A percentile compares a stretch with the other conserved stretches of the same genome.
phyloP scores from a whole-genome alignment of 2,113 vertebrate species.

The Ceratotherium simum region DNA sequence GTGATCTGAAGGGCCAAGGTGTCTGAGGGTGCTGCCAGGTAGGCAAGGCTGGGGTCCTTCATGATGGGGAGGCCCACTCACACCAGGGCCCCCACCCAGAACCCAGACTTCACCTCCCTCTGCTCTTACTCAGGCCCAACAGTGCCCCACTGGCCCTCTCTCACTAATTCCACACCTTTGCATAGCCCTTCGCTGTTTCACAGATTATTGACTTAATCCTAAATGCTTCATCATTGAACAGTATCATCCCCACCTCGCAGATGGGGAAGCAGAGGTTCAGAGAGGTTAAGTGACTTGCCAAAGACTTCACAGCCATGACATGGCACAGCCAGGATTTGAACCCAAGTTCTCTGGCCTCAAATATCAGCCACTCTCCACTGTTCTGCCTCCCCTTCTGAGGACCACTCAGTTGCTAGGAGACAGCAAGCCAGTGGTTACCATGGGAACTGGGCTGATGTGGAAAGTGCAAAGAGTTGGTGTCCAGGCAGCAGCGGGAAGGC shows the following conservation, averaged over 20 bases:
- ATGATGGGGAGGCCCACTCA: neutral
- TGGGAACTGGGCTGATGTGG: conserved; percentile 66
- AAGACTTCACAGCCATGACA: neutral
- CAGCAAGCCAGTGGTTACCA: conserved; percentile 74
- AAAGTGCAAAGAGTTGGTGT: conserved; percentile 53
- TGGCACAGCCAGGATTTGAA: conserved; percentile 23
- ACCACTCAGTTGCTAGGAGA: conserved; percentile 79
- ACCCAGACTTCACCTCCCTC: neutral
- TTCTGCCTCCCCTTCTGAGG: conserved; percentile 39
- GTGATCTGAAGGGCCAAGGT: neutral
- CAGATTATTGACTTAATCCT: neutral
- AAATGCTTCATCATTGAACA: neutral
- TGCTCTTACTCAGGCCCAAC: too few species aligned
- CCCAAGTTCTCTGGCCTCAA: conserved; percentile 41
- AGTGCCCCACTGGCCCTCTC: too few species aligned
- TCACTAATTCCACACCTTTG: neutral
- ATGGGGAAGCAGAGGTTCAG: neutral
- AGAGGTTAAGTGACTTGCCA: neutral
- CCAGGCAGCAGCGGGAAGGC: conserved; percentile 31
- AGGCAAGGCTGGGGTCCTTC: neutral
- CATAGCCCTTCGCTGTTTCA: neutral
- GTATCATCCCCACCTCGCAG: conserved; percentile 27
- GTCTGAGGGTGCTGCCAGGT: neutral
- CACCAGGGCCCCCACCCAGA: neutral
- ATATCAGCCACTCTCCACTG: conserved; percentile 43